Evolutionary conservation across 1,140 invertebrate species (phyloP).

Genomic region (Zaprionus inermis): DNA sequence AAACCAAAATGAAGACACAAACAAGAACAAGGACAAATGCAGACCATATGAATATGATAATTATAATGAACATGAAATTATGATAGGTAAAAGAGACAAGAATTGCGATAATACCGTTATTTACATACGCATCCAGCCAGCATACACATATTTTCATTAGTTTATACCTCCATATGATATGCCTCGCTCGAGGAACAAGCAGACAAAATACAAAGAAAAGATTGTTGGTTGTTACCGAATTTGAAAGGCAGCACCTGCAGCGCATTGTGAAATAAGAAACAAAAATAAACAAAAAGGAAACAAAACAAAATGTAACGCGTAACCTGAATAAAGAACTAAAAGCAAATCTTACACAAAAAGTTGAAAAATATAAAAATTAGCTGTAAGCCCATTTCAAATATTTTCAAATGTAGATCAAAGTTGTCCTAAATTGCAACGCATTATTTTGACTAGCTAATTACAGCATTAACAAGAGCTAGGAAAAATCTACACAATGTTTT

Average conservation of each 20-base stretch:
- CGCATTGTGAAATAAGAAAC: slow-evolving; percentile 52
- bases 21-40: slow-evolving; percentile 29
- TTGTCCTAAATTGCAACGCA: slow-evolving; percentile 25
- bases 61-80: slow-evolving; percentile 35
- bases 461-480: slow-evolving; percentile 23
- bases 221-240: slow-evolving; percentile 56
- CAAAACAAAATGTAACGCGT: slow-evolving; percentile 60
- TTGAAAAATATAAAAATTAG: slow-evolving; percentile 45
- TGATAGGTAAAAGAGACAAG: slow-evolving; percentile 34
- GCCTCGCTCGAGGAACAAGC: slow-evolving; percentile 41
- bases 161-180: slow-evolving; percentile 40
- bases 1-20: slow-evolving; percentile 46
- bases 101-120: slow-evolving; percentile 36
- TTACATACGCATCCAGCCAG: slow-evolving; percentile 69
- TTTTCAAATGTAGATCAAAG: slow-evolving; percentile 41
- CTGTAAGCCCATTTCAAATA: slow-evolving; percentile 62
- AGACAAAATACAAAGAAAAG: slow-evolving; percentile 46
- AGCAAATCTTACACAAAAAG: slow-evolving; percentile 42
- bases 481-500: slow-evolving; percentile 15
- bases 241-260: slow-evolving; percentile 37
- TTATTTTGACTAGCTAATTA: slow-evolving; percentile 29
- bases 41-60: slow-evolving; percentile 38
- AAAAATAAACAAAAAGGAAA: slow-evolving; percentile 31
- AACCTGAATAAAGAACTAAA: slow-evolving; percentile 63
- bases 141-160: slow-evolving; percentile 47